Evolutionary conservation across 2,888 invertebrate genomes (phyloP).

Genomic region (Zygothrica quintamaculata): DNA sequence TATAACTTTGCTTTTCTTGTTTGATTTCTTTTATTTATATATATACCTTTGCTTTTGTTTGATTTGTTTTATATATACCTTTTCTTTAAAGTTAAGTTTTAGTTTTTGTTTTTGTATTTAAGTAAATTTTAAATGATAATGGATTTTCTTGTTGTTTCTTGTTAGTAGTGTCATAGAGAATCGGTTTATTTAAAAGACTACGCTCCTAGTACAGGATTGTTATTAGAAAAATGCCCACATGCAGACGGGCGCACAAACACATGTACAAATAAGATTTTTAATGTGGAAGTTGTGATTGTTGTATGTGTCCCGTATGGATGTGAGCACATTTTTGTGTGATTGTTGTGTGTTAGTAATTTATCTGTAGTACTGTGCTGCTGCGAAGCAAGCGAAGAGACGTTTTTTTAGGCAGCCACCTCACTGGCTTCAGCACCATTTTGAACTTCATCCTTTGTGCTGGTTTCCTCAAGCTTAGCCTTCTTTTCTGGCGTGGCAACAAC

Average conservation of each 20-base stretch:
- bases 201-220: conserved; percentile 70
- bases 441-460: conserved; percentile 83
- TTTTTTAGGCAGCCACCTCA: conserved; percentile 84
- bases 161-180: conserved; percentile 70
- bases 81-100: conserved; percentile 72
- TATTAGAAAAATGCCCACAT: conserved; percentile 54
- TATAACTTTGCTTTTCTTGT: conserved; percentile 53
- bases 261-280: conserved; percentile 7
- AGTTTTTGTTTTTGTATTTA: conserved; percentile 61
- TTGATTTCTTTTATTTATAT: conserved; percentile 50
- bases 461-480: conserved; percentile 84
- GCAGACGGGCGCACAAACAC: conserved; percentile 11
- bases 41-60: conserved; percentile 62
- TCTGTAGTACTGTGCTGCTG: conserved; percentile 64
- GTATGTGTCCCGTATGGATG: conserved; percentile 8
- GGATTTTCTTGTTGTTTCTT: conserved; percentile 61
- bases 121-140: conserved; percentile 76
- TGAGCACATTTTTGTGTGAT: conserved; percentile 44
- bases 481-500: conserved; percentile 84
- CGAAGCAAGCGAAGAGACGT: conserved; percentile 27
- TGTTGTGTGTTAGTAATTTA: conserved; percentile 66
- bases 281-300: conserved; percentile 11
- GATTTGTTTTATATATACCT: conserved; percentile 53
- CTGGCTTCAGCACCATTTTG: conserved; percentile 84
- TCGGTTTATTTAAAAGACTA: conserved; percentile 67